A percentile compares a stretch with the other conserved stretches of the same genome.
Conservation (phyloP, 2,797 vertebrate genomes). For the Huso huso region DNA sequence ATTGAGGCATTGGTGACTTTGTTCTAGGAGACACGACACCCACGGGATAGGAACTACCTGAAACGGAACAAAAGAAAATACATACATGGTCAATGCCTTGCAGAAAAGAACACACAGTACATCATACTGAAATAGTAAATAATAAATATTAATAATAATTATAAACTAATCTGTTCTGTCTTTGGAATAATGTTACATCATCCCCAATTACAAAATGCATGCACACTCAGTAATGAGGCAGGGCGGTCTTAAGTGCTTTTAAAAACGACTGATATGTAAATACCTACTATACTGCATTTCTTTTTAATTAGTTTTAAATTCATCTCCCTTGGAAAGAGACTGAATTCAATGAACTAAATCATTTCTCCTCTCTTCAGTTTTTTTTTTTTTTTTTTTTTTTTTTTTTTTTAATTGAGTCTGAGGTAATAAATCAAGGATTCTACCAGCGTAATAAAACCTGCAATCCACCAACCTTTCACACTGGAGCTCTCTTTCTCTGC, state of each 20-base stretch:
- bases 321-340: background rate
- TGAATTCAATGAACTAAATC: background rate
- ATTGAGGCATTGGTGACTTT: constrained; percentile 84
- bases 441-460: too few species aligned
- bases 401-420: too few species aligned
- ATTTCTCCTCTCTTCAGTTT: background rate
- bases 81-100: background rate
- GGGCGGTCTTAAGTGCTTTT: background rate
- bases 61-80: background rate
- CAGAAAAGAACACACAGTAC: too few species aligned
- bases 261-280: background rate
- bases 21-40: constrained; percentile 88
- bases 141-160: background rate
- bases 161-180: background rate
- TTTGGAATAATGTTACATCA: background rate
- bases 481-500: constrained; percentile 65
- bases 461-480: constrained; percentile 66
- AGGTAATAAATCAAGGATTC: too few species aligned
- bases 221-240: background rate
- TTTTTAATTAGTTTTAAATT: background rate
- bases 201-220: background rate
- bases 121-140: constrained; percentile 1
- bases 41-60: constrained; percentile 83
- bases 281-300: background rate
- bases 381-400: too few species aligned